These are phyloP conservation scores for Marisa cornuarietis DNA, from an alignment of 1,140 invertebrate genomes.

Conservation along the genomic window DNA sequence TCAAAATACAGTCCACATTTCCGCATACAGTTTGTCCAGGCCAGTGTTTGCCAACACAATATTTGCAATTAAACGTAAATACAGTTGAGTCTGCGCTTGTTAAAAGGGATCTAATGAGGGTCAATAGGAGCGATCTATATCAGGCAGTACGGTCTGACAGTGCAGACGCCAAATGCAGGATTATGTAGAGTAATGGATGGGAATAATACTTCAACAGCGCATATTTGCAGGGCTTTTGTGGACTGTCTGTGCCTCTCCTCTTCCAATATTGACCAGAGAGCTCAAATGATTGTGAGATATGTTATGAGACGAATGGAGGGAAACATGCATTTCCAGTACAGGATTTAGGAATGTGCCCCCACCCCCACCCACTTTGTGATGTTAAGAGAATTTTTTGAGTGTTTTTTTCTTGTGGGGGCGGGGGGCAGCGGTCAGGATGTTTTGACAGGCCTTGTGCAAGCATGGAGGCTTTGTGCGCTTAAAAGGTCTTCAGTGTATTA, in stretches of 20 bases:
- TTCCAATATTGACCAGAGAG: constrained; percentile 6
- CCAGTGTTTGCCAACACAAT: constrained; percentile 3
- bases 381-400: too few species aligned
- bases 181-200: constrained; percentile 17
- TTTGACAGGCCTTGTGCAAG: too few species aligned
- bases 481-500: too few species aligned
- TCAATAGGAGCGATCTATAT: constrained; percentile 16
- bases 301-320: too few species aligned
- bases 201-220: constrained; percentile 14
- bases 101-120: constrained; percentile 20
- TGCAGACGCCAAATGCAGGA: constrained; percentile 4
- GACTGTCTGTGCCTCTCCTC: background rate
- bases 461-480: too few species aligned
- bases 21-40: background rate
- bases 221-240: constrained; percentile 17
- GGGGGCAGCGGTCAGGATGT: too few species aligned
- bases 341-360: too few species aligned
- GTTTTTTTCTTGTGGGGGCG: too few species aligned
- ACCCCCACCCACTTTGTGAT: too few species aligned
- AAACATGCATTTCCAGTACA: too few species aligned
- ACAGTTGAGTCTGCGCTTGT: constrained; percentile 4
- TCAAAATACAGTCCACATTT: constrained; percentile 7
- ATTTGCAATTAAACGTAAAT: constrained; percentile 14
- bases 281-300: too few species aligned
- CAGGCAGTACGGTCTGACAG: background rate